Conservation (phyloP, 2,888 invertebrate genomes). For the Troglohyphantes excavatus region DNA sequence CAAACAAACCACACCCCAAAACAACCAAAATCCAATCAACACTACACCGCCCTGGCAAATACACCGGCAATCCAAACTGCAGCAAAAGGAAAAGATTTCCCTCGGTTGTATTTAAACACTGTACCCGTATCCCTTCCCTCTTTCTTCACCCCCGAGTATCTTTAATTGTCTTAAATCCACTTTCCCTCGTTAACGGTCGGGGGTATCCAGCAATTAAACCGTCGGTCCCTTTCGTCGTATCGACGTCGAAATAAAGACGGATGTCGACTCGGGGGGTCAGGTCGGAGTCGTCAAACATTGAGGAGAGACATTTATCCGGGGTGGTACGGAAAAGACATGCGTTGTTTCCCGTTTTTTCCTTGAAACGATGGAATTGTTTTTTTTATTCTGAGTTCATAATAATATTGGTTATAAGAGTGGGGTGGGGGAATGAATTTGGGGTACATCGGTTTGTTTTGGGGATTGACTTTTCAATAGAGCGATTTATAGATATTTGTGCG, state of each 20-base stretch:
- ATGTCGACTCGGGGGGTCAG: conserved; percentile 54
- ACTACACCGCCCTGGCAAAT: too few relatives aligned
- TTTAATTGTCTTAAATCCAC: conserved; percentile 13
- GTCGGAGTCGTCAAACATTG: conserved; percentile 61
- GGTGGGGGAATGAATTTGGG: too few relatives aligned
- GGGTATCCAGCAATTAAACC: background rate
- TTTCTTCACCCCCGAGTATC: background rate
- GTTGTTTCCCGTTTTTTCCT: conserved; percentile 39
- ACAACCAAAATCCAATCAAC: background rate
- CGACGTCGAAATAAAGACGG: conserved; percentile 49
- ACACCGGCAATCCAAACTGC: background rate
- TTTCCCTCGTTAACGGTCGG: background rate
- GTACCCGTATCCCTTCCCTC: too few relatives aligned
- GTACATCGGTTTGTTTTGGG: too few relatives aligned
- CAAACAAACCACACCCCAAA: background rate
- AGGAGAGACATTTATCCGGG: conserved; percentile 65
- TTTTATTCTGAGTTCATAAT: too few relatives aligned
- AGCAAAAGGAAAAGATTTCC: background rate
- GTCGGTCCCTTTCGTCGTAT: conserved; percentile 19
- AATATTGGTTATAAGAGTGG: too few relatives aligned
- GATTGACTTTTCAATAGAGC: too few relatives aligned
- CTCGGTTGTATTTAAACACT: background rate
- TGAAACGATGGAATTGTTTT: conserved; percentile 6
- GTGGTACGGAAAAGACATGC: conserved; percentile 55
- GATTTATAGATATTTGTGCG: too few relatives aligned